Conservation (phyloP, 2,113 vertebrate species). For the Campylomormyrus tamandua region DNA sequence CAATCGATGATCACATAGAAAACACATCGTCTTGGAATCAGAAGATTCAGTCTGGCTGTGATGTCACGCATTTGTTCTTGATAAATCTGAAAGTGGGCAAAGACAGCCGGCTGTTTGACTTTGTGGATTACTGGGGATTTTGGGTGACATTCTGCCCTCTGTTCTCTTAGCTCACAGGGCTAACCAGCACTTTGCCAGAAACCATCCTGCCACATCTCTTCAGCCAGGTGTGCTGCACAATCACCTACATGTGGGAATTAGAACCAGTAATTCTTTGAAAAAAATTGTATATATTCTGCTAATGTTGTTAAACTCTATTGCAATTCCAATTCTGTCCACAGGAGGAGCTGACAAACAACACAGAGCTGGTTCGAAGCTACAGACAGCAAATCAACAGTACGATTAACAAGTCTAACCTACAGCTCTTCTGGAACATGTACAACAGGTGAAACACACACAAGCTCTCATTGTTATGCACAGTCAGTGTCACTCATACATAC, state of each 20-base stretch:
- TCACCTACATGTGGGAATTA: neutral
- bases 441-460: constrained; percentile 69
- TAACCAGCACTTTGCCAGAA: constrained; percentile 82
- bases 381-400: constrained; percentile 84
- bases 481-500: neutral
- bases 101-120: neutral
- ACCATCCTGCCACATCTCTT: constrained; percentile 87
- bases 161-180: constrained; percentile 67
- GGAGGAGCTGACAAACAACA: constrained; percentile 93
- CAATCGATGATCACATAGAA: neutral
- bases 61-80: neutral
- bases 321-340: constrained; percentile 39
- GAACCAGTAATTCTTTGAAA: neutral
- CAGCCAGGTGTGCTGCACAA: constrained; percentile 76
- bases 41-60: neutral
- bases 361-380: constrained; percentile 91
- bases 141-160: neutral
- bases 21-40: neutral
- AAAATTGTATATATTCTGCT: neutral
- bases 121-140: neutral
- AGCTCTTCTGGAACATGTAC: constrained; percentile 99
- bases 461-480: neutral
- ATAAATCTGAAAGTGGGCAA: neutral
- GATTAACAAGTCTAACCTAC: constrained; percentile 93
- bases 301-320: neutral